These are phyloP conservation scores for Trinectes maculatus DNA, from an alignment of 2,113 vertebrate species.

Conservation along the genomic window DNA sequence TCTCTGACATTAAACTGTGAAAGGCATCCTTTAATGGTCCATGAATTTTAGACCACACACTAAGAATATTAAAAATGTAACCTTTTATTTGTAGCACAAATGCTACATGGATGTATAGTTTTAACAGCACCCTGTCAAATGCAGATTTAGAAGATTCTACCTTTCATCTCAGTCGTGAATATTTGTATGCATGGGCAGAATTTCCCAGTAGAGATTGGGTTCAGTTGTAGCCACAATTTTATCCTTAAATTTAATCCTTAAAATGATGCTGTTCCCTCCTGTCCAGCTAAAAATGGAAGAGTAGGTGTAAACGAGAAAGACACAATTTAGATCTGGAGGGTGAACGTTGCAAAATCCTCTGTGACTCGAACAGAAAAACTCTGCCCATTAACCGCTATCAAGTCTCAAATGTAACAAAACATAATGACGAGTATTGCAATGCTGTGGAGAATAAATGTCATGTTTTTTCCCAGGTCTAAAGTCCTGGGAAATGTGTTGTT, in stretches of 20 bases:
- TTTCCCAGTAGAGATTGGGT: slow-evolving; percentile 22
- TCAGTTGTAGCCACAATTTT: slow-evolving; percentile 4
- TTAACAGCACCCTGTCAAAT: background rate
- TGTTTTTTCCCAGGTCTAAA: background rate
- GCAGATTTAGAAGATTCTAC: too few species aligned
- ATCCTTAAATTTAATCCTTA: too few species aligned
- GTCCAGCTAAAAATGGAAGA: background rate
- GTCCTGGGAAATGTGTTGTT: background rate
- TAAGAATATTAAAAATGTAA: too few species aligned
- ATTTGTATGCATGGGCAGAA: background rate
- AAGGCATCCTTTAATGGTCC: too few species aligned
- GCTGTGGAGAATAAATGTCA: background rate
- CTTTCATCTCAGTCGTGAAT: slow-evolving; percentile 12
- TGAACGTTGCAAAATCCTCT: background rate
- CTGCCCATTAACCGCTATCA: slow-evolving; percentile 14
- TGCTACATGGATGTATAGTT: too few species aligned
- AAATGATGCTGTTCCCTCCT: background rate
- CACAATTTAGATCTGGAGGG: slow-evolving; percentile 4
- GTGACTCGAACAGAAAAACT: slow-evolving; percentile 12
- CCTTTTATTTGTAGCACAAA: too few species aligned
- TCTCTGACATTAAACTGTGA: too few species aligned
- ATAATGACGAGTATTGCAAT: background rate
- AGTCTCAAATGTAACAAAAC: slow-evolving; percentile 5
- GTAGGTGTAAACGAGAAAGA: background rate
- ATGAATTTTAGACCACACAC: too few species aligned